Evolutionary conservation across 2,888 invertebrate species (phyloP).

Genomic region (Heliconius ismenius): DNA sequence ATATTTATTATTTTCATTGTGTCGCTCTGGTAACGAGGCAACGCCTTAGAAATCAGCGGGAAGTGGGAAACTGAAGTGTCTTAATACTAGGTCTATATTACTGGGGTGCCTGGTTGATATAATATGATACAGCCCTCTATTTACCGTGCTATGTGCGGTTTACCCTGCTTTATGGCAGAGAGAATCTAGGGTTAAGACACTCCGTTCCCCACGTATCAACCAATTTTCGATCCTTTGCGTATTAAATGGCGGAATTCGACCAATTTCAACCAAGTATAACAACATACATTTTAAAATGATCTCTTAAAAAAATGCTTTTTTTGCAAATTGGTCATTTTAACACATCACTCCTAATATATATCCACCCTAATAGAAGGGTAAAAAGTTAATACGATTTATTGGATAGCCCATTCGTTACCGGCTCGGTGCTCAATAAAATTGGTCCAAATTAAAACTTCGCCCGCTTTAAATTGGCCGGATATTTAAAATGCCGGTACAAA

Average conservation of each 20-base stretch:
- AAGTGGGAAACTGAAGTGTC: too few relatives aligned
- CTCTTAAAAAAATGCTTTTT: background rate
- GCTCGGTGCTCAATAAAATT: constrained; percentile 29
- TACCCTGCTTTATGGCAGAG: too few relatives aligned
- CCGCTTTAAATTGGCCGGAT: constrained; percentile 23
- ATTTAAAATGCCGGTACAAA: constrained; percentile 26
- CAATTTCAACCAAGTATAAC: too few relatives aligned
- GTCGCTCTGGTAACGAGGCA: too few relatives aligned
- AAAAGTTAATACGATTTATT: constrained; percentile 37
- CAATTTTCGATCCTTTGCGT: background rate
- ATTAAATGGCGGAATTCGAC: background rate
- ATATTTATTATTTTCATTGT: too few relatives aligned
- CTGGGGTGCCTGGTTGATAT: too few relatives aligned
- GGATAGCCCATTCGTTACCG: constrained; percentile 34
- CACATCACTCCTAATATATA: background rate
- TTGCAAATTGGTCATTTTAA: background rate
- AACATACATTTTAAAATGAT: background rate
- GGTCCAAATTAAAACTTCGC: constrained; percentile 33
- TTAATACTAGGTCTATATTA: too few relatives aligned
- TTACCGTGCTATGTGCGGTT: too few relatives aligned
- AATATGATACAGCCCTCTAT: too few relatives aligned
- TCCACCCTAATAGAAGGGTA: constrained; percentile 16
- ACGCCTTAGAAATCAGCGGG: too few relatives aligned
- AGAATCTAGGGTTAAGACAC: background rate
- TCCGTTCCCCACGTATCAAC: background rate